phyloP scores from a whole-genome alignment of 2,888 invertebrate species.

The Sisyra terminalis region DNA sequence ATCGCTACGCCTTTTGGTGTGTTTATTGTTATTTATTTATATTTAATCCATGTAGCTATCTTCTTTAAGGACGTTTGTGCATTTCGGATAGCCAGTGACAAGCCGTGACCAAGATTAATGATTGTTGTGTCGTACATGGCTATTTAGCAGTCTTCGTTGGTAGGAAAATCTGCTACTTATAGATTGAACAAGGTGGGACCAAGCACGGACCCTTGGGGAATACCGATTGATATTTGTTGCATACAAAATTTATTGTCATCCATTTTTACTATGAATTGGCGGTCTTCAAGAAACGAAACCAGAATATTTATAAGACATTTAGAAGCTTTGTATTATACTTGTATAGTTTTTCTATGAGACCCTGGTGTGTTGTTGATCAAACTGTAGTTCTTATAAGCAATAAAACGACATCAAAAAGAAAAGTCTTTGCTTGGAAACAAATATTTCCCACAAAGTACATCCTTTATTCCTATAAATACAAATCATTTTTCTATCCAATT shows the following conservation, averaged over 20 bases:
- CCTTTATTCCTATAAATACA: no score
- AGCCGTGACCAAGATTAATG: neutral
- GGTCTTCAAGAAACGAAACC: conserved; percentile 11
- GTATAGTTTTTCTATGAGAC: conserved; percentile 13
- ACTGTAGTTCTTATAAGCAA: no score
- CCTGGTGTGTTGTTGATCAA: no score
- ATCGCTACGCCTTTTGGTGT: conserved; percentile 9
- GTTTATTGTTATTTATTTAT: conserved; percentile 11
- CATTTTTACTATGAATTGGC: no score
- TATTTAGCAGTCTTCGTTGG: conserved; percentile 6
- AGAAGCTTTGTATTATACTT: conserved; percentile 11
- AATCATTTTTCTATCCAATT: no score
- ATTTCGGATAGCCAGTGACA: no score
- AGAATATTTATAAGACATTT: conserved; percentile 13
- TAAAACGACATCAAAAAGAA: no score
- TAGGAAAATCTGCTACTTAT: conserved; percentile 14
- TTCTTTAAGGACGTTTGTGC: neutral
- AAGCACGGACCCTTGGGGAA: conserved; percentile 15
- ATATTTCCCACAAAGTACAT: no score
- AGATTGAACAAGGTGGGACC: conserved; percentile 13
- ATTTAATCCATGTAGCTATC: neutral
- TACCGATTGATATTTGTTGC: conserved; percentile 14
- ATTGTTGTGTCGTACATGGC: conserved; percentile 11
- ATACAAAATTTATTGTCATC: no score
- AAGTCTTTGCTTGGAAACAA: no score